Conservation (phyloP, 2,888 invertebrate genomes). For the Pammene aurita region DNA sequence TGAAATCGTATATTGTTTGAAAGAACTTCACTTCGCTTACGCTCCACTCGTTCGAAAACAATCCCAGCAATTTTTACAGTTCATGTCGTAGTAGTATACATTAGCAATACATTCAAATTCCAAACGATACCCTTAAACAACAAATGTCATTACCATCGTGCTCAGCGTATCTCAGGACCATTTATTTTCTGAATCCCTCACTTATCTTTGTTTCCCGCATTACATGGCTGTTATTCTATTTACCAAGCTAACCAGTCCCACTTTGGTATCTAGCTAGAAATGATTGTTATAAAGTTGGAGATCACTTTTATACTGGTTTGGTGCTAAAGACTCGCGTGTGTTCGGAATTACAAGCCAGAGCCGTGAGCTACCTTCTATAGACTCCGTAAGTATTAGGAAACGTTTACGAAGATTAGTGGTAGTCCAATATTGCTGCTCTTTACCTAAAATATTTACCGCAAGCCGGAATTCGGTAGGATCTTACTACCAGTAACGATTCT, state of each 20-base stretch:
- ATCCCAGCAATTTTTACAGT: neutral
- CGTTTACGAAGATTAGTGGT: neutral
- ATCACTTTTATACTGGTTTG: neutral
- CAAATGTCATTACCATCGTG: slow-evolving; percentile 5
- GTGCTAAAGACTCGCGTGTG: neutral
- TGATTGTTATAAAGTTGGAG: neutral
- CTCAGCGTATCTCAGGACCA: slow-evolving; percentile 18
- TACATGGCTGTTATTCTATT: slow-evolving; percentile 8
- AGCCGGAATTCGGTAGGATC: too few relatives aligned
- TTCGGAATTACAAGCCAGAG: neutral
- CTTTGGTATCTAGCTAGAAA: neutral
- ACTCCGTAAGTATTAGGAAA: neutral
- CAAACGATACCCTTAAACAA: slow-evolving; percentile 15
- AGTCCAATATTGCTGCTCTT: too few relatives aligned
- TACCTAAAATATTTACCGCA: too few relatives aligned
- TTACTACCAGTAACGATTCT: too few relatives aligned
- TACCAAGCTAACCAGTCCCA: neutral
- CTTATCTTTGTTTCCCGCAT: slow-evolving; percentile 37
- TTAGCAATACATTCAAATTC: slow-evolving; percentile 1
- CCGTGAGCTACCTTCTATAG: neutral
- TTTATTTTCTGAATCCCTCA: slow-evolving; percentile 29
- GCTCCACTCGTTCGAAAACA: too few relatives aligned
- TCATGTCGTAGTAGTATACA: neutral
- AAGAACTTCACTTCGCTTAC: too few relatives aligned
- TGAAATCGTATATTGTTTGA: too few relatives aligned